A percentile compares a stretch with the other conserved stretches of the same genome.
These are phyloP conservation scores for Nyctibius grandis DNA, from an alignment of 2,797 vertebrate species.

Conservation along the genomic window DNA sequence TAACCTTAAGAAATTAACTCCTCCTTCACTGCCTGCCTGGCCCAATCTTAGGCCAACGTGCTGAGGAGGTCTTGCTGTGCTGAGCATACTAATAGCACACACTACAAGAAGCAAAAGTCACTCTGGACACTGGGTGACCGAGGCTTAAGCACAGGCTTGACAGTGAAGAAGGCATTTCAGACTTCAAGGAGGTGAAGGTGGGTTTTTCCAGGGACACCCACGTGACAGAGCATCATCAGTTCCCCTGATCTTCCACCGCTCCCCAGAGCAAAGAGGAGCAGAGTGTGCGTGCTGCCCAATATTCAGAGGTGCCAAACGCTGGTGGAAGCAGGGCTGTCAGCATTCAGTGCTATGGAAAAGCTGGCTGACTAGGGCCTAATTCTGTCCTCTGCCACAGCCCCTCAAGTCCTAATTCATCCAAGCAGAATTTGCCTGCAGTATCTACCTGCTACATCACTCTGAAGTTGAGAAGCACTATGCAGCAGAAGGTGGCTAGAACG, in stretches of 20 bases:
- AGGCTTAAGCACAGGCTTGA: neutral
- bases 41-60: neutral
- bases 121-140: neutral
- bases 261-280: neutral
- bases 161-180: neutral
- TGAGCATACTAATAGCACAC: neutral
- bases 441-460: neutral
- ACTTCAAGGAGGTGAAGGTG: neutral
- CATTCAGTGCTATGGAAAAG: neutral
- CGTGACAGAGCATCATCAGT: neutral
- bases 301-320: neutral
- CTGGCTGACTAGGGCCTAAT: neutral
- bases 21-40: neutral
- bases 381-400: neutral
- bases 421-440: neutral
- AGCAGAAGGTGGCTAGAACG: neutral
- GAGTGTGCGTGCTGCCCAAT: neutral
- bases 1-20: neutral
- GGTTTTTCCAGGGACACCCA: neutral
- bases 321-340: neutral
- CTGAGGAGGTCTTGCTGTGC: neutral
- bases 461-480: neutral
- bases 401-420: neutral
- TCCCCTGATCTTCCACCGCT: neutral
- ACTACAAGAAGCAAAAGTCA: neutral